Evolutionary conservation across 2,888 invertebrate species (phyloP), one percentile per base, ranked within the genome.

Genomic region (Ichneumon xanthorius): DNA sequence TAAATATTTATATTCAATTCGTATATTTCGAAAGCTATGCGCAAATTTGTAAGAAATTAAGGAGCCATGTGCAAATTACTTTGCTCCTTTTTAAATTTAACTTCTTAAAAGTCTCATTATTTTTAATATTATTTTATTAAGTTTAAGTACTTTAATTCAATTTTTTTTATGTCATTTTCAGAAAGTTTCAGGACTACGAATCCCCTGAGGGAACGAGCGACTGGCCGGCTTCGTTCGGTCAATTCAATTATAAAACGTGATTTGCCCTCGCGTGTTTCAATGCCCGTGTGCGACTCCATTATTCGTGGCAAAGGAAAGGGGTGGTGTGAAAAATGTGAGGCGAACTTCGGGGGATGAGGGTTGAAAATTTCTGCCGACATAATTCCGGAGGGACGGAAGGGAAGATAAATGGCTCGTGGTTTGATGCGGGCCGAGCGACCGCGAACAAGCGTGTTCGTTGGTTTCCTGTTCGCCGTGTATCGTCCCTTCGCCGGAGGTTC

Each of bases 401-500:
- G 40, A 67, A 82, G 77, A 73, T 78, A 78, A 78, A 76, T 86
- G 63, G 80, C 71, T 72, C 58, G 79, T 11, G 48, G 80, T 84
- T 80, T 67, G 48, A 19, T 50, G 65, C 40, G 61, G 61, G 22
- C 63, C 30, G 48, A 76, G 55, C 68, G 68, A 61, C 80, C 73
- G 45, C 72, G 72, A 80, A 67, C 73, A 73, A 73, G 40, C 58
- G 63, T 61, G 67, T 45, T 22, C 61, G 55, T 55, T 40, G 61
- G 55, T 73, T 48, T 75, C 75, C 80, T 63, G 80, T 63, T 72
- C 63, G 58, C 45, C 70, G 37, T 71, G 33, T 67, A 58, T 68
- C 71, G 70, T 55, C 30, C 16, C 30, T 61, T 26, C 50, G 75
- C 68, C 75, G 63, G 79, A 80, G 58, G 83, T 68, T 80, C 50